Conservation (phyloP, 2,113 vertebrate genomes). For the Lagopus leucura region DNA sequence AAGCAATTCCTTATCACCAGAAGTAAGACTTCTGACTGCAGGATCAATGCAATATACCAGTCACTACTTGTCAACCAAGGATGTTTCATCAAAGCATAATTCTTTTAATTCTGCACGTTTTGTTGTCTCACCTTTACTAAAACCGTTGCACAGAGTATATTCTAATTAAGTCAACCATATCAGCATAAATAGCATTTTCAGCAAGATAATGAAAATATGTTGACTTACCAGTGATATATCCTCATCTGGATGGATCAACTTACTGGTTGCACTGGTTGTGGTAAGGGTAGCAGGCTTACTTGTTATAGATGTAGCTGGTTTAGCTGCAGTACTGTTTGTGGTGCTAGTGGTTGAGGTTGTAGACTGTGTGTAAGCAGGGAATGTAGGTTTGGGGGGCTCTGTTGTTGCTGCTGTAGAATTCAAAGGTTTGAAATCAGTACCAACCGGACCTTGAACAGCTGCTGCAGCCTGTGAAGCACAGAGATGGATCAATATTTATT, state of each 20-base stretch:
- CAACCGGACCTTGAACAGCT: conserved; percentile 86
- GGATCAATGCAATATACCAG: not conserved
- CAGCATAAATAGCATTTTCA: not conserved
- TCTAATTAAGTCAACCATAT: not conserved
- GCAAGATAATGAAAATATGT: not conserved
- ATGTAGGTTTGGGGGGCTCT: conserved; percentile 95
- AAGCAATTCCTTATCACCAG: not conserved
- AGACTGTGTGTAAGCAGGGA: conserved; percentile 97
- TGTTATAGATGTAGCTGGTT: conserved; percentile 93
- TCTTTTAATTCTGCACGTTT: not conserved
- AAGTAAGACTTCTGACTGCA: not conserved
- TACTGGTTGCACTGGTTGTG: conserved; percentile 99
- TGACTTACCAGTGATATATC: conserved; percentile 99
- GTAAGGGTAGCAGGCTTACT: conserved; percentile 98
- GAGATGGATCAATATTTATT: conserved; percentile 38
- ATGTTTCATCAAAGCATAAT: rapidly evolving
- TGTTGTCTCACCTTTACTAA: not conserved
- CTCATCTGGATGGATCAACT: conserved; percentile 99
- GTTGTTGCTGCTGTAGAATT: conserved; percentile 84
- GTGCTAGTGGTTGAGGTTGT: conserved; percentile 91
- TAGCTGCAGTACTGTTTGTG: conserved; percentile 94
- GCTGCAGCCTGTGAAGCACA: conserved; percentile 88
- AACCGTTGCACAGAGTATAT: not conserved
- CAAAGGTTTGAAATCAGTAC: conserved; percentile 91
- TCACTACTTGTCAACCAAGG: not conserved